Percentiles rank a stretch among this genome's conserved stretches.
These are phyloP conservation scores for Acanthisitta chloris DNA, from an alignment of 2,113 vertebrate species.

Conservation along the genomic window DNA sequence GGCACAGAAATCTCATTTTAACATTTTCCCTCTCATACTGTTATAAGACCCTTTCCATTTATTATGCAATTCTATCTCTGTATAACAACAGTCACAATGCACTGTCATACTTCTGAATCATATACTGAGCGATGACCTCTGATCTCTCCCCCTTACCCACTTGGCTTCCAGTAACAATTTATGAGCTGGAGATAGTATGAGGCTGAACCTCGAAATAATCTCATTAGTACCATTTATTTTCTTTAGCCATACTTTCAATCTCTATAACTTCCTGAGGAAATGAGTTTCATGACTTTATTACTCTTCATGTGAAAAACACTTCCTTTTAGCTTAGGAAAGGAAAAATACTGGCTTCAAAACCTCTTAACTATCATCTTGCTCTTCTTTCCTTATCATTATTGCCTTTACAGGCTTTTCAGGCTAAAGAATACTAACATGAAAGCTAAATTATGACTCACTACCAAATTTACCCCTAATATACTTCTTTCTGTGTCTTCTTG, in stretches of 20 bases:
- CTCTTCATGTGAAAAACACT: background rate
- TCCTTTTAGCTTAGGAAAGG: background rate
- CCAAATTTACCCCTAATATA: background rate
- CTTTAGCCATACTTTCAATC: background rate
- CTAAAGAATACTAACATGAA: background rate
- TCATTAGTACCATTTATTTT: constrained; percentile 22
- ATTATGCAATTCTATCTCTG: background rate
- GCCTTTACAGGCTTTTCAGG: background rate
- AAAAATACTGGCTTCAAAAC: background rate
- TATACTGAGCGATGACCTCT: background rate
- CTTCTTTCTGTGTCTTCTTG: background rate
- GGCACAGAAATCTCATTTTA: background rate
- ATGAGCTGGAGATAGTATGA: background rate
- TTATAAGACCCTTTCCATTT: background rate
- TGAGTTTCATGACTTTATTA: background rate
- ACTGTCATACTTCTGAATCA: background rate
- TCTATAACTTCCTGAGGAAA: constrained; percentile 13
- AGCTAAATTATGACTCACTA: background rate
- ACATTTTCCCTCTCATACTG: background rate
- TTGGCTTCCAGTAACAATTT: background rate
- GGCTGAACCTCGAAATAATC: background rate
- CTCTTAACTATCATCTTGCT: background rate
- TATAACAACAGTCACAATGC: background rate
- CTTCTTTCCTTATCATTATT: background rate
- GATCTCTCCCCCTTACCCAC: background rate